Evolutionary conservation across 2,888 invertebrate species (phyloP), one percentile per base, ranked within the genome.

Genomic region (Parnassius mnemosyne): DNA sequence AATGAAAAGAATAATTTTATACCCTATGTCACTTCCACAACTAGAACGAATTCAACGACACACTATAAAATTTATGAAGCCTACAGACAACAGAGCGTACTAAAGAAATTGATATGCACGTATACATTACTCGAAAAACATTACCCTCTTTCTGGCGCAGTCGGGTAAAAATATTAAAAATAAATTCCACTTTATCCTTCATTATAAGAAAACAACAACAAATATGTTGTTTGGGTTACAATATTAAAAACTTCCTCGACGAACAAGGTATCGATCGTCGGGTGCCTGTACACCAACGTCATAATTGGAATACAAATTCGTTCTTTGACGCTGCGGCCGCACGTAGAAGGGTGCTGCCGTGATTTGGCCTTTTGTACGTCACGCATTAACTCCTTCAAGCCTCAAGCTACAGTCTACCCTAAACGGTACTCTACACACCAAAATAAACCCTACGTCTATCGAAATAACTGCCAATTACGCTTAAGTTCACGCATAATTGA

Each of bases 271-370:
- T 49, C 49, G 49, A 57, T 13, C 42, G 16, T 5, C 42, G 41
- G 57, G 42, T 70, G 72, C 75, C 74, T 74, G 71, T 71, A 67
- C 64, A 58, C 46, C 65, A 70, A 86, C 80, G 84, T 87, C 84
- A 86, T 90, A 91, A 91, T 91, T 90, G 89, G 87, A 89, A 88
- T 89, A 90, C 90, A 89, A 90, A 89, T 90, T 89, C 83, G 80
- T 85, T 85, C 85, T 89, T 87, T 87, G 89, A 85, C 85, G 84
- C 80, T 78, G 74, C 76, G 81, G 80, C 76, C 80, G 79, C 84
- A 72, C 68, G 69, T 74, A 72, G 73, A 85, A 85, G 84, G 84
- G 63, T 60, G 57, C 60, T 43, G 60, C 85, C 85, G 88, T 90
- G 90, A 90, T 90, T 90, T 90, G 84, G 88, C 81, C 89, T 89